Conservation (phyloP, 1,140 invertebrate species). For the Aradophagus sp. region DNA sequence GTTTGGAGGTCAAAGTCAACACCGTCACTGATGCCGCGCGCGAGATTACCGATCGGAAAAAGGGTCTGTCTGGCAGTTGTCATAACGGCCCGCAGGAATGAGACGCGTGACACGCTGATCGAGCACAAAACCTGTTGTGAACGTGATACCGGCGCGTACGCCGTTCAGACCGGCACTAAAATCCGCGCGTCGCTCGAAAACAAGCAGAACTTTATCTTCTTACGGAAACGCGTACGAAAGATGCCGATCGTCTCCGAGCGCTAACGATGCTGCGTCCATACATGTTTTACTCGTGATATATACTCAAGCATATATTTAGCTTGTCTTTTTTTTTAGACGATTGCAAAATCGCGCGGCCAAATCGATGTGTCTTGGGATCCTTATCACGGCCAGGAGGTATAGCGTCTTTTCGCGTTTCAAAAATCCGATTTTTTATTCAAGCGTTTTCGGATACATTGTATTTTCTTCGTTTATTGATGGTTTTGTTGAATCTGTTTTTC, state of each 20-base stretch:
- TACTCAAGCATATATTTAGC: conserved; percentile 47
- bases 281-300: conserved; percentile 43
- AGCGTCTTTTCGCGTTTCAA: neutral
- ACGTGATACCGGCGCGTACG: conserved; percentile 63
- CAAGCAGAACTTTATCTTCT: conserved; percentile 57
- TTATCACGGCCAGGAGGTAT: conserved; percentile 23
- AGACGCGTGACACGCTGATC: conserved; percentile 56
- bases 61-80: conserved; percentile 24
- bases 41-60: conserved; percentile 21
- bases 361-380: conserved; percentile 18
- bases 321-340: conserved; percentile 47
- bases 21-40: conserved; percentile 13
- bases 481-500: too few species aligned
- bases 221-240: conserved; percentile 48
- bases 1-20: conserved; percentile 5
- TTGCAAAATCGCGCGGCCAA: conserved; percentile 42
- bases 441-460: too few species aligned
- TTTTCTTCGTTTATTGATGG: too few species aligned
- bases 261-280: conserved; percentile 41
- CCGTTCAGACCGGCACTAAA: conserved; percentile 69
- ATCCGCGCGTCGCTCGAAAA: conserved; percentile 44
- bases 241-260: conserved; percentile 53
- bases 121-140: conserved; percentile 56
- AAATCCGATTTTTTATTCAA: too few species aligned
- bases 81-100: conserved; percentile 38